A percentile compares a stretch with the other conserved stretches of the same genome.
These are phyloP conservation scores for Zaprionus vittiger DNA, from an alignment of 1,140 invertebrate species.

Conservation along the genomic window DNA sequence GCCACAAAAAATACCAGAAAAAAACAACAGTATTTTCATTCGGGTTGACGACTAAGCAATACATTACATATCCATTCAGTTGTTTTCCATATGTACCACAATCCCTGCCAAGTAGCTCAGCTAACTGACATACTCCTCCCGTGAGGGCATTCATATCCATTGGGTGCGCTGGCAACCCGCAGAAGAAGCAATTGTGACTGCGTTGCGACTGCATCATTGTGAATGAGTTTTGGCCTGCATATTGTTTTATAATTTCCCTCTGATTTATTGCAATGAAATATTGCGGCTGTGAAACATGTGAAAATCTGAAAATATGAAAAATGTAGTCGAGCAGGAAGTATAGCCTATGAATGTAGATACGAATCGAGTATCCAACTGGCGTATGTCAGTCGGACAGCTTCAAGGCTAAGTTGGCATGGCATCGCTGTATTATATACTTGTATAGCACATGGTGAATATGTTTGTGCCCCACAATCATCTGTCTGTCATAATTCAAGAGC, in stretches of 20 bases:
- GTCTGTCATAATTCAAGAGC: constrained; percentile 53
- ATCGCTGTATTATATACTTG: background rate
- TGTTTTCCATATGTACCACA: background rate
- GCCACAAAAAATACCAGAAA: constrained; percentile 11
- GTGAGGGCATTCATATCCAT: background rate
- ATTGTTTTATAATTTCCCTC: constrained; percentile 72
- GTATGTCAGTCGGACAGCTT: constrained; percentile 37
- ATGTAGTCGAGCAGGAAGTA: background rate
- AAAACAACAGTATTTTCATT: background rate
- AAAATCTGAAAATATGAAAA: constrained; percentile 22
- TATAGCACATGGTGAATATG: background rate
- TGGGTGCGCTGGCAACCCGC: constrained; percentile 32
- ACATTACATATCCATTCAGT: background rate
- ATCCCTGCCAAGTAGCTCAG: background rate
- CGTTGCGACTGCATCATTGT: constrained; percentile 12
- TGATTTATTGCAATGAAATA: constrained; percentile 63
- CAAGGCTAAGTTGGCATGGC: constrained; percentile 27
- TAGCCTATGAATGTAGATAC: background rate
- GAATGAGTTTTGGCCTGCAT: constrained; percentile 37
- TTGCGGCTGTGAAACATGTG: constrained; percentile 18
- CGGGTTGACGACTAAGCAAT: background rate
- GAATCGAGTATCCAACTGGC: constrained; percentile 23
- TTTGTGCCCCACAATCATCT: constrained; percentile 8
- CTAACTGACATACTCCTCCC: background rate
- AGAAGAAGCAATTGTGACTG: constrained; percentile 25